Base-by-base conservation (phyloP, 2,797 vertebrate species). In the Myotis myotis region DNA sequence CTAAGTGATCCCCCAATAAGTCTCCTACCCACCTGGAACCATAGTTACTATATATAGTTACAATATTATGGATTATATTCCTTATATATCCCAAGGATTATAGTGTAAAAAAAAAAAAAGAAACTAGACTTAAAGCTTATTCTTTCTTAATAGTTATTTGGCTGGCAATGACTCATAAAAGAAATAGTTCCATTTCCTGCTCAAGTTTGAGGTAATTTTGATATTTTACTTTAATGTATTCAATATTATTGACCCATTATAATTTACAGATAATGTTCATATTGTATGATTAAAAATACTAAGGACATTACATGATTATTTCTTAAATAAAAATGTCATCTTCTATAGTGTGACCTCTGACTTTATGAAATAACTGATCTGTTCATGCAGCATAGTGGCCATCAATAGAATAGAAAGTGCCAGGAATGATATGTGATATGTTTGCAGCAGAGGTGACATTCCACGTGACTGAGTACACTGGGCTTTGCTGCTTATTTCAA, bases 341-440 rank as follows among this genome's bases (percentile, higher is more conserved):
- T 91, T 85, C 72, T 89, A 23, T 78, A 86, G 22, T 38, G 7
- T 64, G 47, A 94, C n/a, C 68, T 96, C 62, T 78, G 33, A 90
- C n/a, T 71, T 11, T 68, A 70, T 51, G 57, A 85, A 95, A 64
- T 94, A 71, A 57, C 28, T 41, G 60, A 22, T 41, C 51, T 41
- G 90, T 83, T 89, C 80, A 82, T 70, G 64, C 22, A 78, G 55
- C 51, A 85, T 15, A 91, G n/a, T 74, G 81, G 89, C 90, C 93
- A 94, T 90, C 94, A 93, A 51, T 85, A 87, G 47, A 94, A 74
- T 90, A 82, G 55, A 95, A 95, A 88, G 49, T 96, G 68, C 20
- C 23, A 76, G 64, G 96, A 90, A 1, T 20, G 51, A 47, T 85
- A 87, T 78, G 68, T 96, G 87, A 84, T 87, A 93, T 49, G 30